phyloP scores from a whole-genome alignment of 1,140 invertebrate genomes.

The Oryzaephilus surinamensis region DNA sequence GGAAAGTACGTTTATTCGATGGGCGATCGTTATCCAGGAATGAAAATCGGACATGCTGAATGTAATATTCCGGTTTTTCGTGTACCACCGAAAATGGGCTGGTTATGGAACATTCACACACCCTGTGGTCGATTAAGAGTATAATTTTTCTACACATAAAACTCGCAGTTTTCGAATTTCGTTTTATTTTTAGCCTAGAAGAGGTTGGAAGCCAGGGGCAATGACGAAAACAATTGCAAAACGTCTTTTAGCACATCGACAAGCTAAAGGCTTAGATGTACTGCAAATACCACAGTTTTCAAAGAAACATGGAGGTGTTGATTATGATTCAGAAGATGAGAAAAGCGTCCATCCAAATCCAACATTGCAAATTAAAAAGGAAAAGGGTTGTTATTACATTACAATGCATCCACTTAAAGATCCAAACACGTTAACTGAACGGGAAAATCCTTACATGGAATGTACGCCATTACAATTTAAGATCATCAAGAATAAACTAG shows the following conservation, averaged over 20 bases:
- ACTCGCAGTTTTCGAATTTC: too few relatives aligned
- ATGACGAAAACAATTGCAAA: constrained; percentile 41
- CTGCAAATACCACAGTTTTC: constrained; percentile 17
- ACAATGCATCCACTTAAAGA: constrained; percentile 46
- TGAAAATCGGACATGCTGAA: constrained; percentile 40
- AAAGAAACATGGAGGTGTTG: constrained; percentile 11
- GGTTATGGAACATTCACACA: constrained; percentile 43
- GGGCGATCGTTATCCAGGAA: constrained; percentile 35
- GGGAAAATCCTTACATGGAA: constrained; percentile 46
- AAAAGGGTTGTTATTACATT: constrained; percentile 44
- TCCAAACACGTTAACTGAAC: constrained; percentile 37
- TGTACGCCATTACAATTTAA: constrained; percentile 46
- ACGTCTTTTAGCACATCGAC: constrained; percentile 39
- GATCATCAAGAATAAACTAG: constrained; percentile 33
- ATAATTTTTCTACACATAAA: background rate
- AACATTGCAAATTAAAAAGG: constrained; percentile 43
- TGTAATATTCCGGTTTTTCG: constrained; percentile 35
- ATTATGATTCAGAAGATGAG: constrained; percentile 24
- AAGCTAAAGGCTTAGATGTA: constrained; percentile 28
- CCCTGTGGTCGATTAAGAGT: constrained; percentile 21
- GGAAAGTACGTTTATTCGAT: constrained; percentile 27
- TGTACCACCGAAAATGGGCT: constrained; percentile 45
- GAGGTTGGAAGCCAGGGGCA: constrained; percentile 44
- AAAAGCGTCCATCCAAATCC: constrained; percentile 39
- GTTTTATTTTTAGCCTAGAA: constrained; percentile 34